Evolutionary conservation across 2,888 invertebrate species (phyloP).

Genomic region (Thecocarcelia acutangulata): DNA sequence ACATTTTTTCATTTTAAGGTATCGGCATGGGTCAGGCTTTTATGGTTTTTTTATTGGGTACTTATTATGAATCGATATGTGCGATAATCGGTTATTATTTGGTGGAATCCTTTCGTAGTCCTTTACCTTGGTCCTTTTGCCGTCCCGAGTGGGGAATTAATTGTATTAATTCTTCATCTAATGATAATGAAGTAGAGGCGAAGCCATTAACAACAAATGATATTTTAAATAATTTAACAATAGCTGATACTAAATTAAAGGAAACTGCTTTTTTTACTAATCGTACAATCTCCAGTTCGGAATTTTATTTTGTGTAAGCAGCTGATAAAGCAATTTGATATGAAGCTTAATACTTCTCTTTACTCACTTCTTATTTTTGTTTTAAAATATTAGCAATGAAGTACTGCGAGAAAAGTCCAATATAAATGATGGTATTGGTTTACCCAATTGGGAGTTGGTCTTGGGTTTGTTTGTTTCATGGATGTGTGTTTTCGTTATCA

Average conservation of each 20-base stretch:
- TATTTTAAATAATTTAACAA: constrained; percentile 49
- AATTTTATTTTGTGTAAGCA: constrained; percentile 83
- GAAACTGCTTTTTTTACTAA: constrained; percentile 32
- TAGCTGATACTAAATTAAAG: constrained; percentile 22
- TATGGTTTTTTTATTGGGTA: constrained; percentile 83
- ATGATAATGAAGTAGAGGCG: constrained; percentile 33
- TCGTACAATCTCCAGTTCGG: constrained; percentile 81
- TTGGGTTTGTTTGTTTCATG: constrained; percentile 83
- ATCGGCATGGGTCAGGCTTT: constrained; percentile 83
- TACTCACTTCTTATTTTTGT: background rate
- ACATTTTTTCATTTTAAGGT: constrained; percentile 79
- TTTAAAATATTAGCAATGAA: constrained; percentile 79
- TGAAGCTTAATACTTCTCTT: background rate
- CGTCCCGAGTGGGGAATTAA: constrained; percentile 82
- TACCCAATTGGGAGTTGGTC: constrained; percentile 83
- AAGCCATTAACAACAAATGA: constrained; percentile 24
- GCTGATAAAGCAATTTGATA: background rate
- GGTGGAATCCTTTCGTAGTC: constrained; percentile 84
- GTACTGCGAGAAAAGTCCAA: constrained; percentile 82
- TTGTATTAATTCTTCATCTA: constrained; percentile 78
- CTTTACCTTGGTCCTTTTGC: constrained; percentile 86
- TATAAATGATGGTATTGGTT: constrained; percentile 83
- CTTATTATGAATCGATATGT: constrained; percentile 84
- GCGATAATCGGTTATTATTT: constrained; percentile 85
- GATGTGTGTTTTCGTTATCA: constrained; percentile 82